Conservation (phyloP, 2,888 invertebrate species). For the Malthinus flaveolus region DNA sequence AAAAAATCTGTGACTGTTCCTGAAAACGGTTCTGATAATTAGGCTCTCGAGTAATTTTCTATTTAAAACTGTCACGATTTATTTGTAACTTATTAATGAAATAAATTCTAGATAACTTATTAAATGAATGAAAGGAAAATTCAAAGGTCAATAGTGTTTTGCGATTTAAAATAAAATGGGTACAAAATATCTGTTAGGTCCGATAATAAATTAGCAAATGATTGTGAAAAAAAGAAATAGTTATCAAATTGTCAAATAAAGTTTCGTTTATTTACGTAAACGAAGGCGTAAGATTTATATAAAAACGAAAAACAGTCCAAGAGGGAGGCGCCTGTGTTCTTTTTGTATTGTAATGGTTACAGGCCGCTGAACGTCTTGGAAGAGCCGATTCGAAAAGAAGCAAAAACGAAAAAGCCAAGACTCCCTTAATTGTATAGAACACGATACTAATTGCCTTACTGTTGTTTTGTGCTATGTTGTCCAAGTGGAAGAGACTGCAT, state of each 20-base stretch:
- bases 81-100: too few species aligned
- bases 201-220: not conserved
- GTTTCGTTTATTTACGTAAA: slow-evolving; percentile 8
- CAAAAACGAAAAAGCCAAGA: slow-evolving; percentile 40
- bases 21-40: too few species aligned
- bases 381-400: slow-evolving; percentile 29
- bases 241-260: slow-evolving; percentile 8
- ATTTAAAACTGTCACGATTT: too few species aligned
- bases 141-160: not conserved
- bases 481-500: slow-evolving; percentile 48
- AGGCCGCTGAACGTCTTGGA: slow-evolving; percentile 33
- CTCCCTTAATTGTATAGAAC: slow-evolving; percentile 54
- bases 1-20: too few species aligned
- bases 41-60: too few species aligned
- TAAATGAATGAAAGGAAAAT: too few species aligned
- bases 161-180: not conserved
- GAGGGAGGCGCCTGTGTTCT: slow-evolving; percentile 24
- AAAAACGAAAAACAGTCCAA: slow-evolving; percentile 19
- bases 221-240: not conserved
- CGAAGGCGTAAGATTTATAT: slow-evolving; percentile 8
- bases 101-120: too few species aligned
- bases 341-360: slow-evolving; percentile 28
- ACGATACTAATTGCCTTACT: slow-evolving; percentile 55
- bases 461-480: slow-evolving; percentile 51
- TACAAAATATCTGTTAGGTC: not conserved